These are phyloP conservation scores for Contarinia nasturtii DNA, from an alignment of 1,140 invertebrate species.

Conservation along the genomic window DNA sequence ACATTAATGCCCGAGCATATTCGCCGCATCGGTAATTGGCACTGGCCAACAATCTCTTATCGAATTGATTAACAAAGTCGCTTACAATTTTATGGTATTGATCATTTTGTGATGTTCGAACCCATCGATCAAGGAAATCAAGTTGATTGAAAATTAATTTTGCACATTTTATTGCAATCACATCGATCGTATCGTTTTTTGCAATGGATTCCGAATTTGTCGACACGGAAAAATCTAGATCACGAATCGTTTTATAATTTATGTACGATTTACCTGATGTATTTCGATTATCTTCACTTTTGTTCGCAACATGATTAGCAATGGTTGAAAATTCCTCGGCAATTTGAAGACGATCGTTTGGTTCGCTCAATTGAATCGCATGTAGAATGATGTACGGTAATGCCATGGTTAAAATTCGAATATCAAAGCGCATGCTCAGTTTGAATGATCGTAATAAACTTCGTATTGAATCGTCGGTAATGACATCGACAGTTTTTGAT, in stretches of 20 bases:
- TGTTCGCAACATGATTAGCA: conserved; percentile 7
- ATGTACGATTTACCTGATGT: background rate
- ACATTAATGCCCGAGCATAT: conserved; percentile 49
- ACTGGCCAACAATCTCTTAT: conserved; percentile 42
- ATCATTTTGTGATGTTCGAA: conserved; percentile 22
- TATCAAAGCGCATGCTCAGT: conserved; percentile 47
- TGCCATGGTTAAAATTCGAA: conserved; percentile 45
- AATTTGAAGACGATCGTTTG: conserved; percentile 17
- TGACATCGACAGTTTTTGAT: conserved; percentile 32
- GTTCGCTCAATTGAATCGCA: conserved; percentile 29
- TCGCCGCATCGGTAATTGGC: conserved; percentile 53
- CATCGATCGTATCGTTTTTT: background rate
- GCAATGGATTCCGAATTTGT: background rate
- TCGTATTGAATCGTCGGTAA: conserved; percentile 29
- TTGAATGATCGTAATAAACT: conserved; percentile 41
- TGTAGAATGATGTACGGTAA: conserved; percentile 48
- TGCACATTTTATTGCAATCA: conserved; percentile 27
- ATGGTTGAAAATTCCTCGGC: conserved; percentile 30
- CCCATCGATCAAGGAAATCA: conserved; percentile 54
- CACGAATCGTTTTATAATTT: background rate
- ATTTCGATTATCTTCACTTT: conserved; percentile 1
- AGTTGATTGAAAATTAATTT: conserved; percentile 48
- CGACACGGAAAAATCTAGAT: background rate
- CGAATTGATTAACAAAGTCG: conserved; percentile 34
- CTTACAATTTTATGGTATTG: conserved; percentile 21